Evolutionary conservation across 2,797 vertebrate species (phyloP).

Genomic region (Myripristis jacobus): DNA sequence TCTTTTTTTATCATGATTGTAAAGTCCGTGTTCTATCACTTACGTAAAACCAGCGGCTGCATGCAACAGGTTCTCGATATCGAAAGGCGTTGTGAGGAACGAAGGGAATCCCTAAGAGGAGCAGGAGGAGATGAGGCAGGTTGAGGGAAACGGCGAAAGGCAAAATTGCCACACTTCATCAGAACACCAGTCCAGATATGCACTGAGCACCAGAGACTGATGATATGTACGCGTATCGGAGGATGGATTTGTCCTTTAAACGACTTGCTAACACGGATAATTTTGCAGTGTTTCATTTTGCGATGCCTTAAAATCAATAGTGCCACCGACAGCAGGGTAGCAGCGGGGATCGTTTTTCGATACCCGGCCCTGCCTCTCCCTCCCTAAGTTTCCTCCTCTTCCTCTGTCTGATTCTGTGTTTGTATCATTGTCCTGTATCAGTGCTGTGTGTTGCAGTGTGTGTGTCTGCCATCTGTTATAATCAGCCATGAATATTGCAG

Average conservation of each 20-base stretch:
- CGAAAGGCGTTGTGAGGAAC: not conserved
- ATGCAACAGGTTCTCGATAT: not conserved
- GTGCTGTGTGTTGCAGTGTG: constrained; percentile 46
- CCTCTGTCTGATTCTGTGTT: constrained; percentile 27
- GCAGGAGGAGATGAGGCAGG: not conserved
- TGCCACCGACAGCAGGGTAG: not conserved
- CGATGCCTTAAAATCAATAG: constrained; percentile 24
- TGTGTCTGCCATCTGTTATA: constrained; percentile 76
- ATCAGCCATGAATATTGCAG: constrained; percentile 79
- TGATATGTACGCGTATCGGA: not conserved
- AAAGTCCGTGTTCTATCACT: too few relatives aligned
- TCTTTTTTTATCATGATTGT: too few relatives aligned
- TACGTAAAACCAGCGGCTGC: too few relatives aligned
- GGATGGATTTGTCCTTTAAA: constrained; percentile 5
- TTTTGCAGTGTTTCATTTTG: constrained; percentile 26
- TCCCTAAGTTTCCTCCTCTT: not conserved
- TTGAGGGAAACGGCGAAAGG: not conserved
- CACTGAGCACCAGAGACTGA: not conserved
- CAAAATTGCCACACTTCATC: not conserved
- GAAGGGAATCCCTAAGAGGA: not conserved
- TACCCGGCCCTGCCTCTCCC: constrained; percentile 11
- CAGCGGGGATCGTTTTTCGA: constrained; percentile 34
- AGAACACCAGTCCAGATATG: too few relatives aligned
- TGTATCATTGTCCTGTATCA: constrained; percentile 72
- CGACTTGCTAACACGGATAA: not conserved